phyloP scores from a whole-genome alignment of 2,113 vertebrate genomes.

The Loxodonta africana region DNA sequence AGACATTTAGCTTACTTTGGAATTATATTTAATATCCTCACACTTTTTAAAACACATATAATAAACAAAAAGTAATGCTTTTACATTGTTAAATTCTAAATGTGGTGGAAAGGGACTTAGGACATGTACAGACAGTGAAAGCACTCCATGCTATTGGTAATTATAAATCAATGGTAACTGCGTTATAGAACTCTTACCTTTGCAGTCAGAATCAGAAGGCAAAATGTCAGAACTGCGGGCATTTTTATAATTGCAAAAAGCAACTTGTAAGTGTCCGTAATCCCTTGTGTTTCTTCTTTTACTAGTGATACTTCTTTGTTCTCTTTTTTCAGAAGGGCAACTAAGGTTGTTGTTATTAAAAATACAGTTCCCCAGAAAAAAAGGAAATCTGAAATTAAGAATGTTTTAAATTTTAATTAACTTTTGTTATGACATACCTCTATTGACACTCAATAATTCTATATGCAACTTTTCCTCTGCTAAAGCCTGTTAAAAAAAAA shows the following conservation, averaged over 20 bases:
- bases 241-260: slow-evolving; percentile 96
- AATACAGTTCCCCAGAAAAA: slow-evolving; percentile 98
- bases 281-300: slow-evolving; percentile 94
- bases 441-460: slow-evolving; percentile 29
- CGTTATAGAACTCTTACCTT: slow-evolving; percentile 91
- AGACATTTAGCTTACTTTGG: slow-evolving; percentile 31
- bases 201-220: slow-evolving; percentile 95
- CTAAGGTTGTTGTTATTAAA: slow-evolving; percentile 96
- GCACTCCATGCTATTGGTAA: not conserved
- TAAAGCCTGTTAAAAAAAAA: not conserved
- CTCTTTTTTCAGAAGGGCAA: slow-evolving; percentile 96
- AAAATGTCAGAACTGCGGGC: slow-evolving; percentile 97
- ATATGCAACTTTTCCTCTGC: slow-evolving; percentile 35
- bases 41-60: slow-evolving; percentile 47
- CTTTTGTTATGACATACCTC: slow-evolving; percentile 59
- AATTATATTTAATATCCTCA: slow-evolving; percentile 35
- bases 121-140: slow-evolving; percentile 43
- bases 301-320: slow-evolving; percentile 86
- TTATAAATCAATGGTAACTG: not conserved
- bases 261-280: slow-evolving; percentile 95
- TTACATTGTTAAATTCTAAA: slow-evolving; percentile 50
- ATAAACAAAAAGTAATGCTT: slow-evolving; percentile 24
- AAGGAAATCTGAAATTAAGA: slow-evolving; percentile 93
- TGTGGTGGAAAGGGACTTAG: not conserved
- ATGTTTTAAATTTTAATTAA: slow-evolving; percentile 68